Conservation (phyloP, 2,113 vertebrate genomes). For the Coreoperca whiteheadi region DNA sequence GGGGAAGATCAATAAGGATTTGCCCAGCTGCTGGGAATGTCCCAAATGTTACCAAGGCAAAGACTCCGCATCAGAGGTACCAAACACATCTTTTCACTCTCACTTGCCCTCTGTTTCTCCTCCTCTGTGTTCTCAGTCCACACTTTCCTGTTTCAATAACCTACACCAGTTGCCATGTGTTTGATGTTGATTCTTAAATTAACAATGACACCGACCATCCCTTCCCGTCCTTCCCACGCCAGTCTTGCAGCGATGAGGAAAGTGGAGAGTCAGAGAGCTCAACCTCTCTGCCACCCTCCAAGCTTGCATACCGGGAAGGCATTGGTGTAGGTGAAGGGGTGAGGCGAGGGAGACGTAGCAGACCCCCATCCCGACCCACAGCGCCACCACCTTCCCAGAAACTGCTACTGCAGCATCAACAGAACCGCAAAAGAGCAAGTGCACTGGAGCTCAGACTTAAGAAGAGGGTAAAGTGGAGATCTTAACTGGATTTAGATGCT, state of each 20-base stretch:
- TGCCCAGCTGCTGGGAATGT: constrained; percentile 98
- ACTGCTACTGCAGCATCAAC: constrained; percentile 84
- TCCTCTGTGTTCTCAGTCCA: neutral
- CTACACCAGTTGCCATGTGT: neutral
- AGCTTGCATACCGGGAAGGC: constrained; percentile 76
- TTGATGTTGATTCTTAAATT: constrained; percentile 5
- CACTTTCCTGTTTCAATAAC: neutral
- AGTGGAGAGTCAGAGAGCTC: constrained; percentile 72
- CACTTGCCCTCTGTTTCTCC: neutral
- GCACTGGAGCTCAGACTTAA: constrained; percentile 83
- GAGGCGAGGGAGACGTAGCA: constrained; percentile 44
- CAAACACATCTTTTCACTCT: neutral
- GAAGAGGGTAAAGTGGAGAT: constrained; percentile 77
- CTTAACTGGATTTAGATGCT: neutral
- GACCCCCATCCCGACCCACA: constrained; percentile 65
- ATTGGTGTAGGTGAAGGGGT: constrained; percentile 68
- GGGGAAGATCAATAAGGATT: constrained; percentile 93
- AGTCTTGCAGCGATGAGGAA: constrained; percentile 84
- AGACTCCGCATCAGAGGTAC: constrained; percentile 83
- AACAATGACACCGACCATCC: neutral
- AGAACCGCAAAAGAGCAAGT: constrained; percentile 84
- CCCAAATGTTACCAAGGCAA: constrained; percentile 93
- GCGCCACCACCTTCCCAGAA: constrained; percentile 85
- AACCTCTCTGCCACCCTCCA: constrained; percentile 69
- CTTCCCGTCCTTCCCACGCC: neutral